These are phyloP conservation scores for Ellobius talpinus DNA, from an alignment of 2,113 vertebrate species.

Conservation along the genomic window DNA sequence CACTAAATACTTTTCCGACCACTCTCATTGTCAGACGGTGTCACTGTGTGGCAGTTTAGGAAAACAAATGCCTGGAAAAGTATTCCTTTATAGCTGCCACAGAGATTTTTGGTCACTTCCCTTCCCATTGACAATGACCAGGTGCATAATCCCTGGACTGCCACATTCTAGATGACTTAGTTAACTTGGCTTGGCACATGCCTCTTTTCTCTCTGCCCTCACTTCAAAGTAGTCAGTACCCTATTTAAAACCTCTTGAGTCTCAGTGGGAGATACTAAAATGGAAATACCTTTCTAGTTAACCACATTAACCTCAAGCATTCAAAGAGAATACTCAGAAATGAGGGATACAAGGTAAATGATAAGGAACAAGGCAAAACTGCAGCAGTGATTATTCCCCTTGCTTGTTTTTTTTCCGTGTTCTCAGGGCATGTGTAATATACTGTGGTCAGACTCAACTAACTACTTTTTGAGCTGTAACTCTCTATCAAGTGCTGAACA, in stretches of 20 bases:
- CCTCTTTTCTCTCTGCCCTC: not conserved
- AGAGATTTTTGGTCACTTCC: not conserved
- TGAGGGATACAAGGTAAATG: not conserved
- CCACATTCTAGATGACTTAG: not conserved
- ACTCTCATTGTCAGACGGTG: not conserved
- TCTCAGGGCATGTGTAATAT: not conserved
- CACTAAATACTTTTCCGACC: not conserved
- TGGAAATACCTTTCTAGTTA: not conserved
- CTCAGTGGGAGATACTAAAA: not conserved
- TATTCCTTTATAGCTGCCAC: not conserved
- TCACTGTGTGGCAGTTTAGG: not conserved
- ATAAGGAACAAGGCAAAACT: not conserved
- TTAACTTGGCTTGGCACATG: not conserved
- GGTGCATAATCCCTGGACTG: not conserved
- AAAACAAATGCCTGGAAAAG: not conserved
- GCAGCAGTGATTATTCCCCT: not conserved
- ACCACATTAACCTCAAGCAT: not conserved
- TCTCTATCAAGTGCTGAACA: not conserved
- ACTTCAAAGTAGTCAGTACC: not conserved
- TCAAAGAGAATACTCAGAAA: not conserved
- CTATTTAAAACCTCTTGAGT: not conserved
- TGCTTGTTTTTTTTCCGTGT: not conserved
- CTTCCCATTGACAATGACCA: not conserved
- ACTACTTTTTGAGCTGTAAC: not conserved
- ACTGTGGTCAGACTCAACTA: not conserved